phyloP scores from a whole-genome alignment of 1,140 invertebrate species.

The Cydia amplana region DNA sequence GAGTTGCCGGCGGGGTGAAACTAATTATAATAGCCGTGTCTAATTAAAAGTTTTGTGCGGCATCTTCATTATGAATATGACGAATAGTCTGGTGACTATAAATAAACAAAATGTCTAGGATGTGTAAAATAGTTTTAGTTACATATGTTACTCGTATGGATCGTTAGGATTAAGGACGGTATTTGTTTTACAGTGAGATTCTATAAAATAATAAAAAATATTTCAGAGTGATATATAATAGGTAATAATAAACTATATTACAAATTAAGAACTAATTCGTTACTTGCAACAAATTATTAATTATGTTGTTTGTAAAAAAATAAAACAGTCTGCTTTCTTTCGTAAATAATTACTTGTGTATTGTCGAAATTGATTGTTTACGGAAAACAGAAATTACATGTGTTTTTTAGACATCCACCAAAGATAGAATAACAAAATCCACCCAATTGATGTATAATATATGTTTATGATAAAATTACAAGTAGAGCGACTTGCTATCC shows the following conservation, averaged over 20 bases:
- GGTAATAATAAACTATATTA: no score
- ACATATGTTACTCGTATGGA: neutral
- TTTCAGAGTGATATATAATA: no score
- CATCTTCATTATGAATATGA: neutral
- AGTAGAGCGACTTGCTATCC: neutral
- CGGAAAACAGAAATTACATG: no score
- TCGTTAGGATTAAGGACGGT: neutral
- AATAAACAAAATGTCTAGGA: neutral
- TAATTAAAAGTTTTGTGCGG: conserved; percentile 14
- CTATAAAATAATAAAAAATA: no score
- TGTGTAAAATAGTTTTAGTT: neutral
- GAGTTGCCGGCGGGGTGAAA: neutral
- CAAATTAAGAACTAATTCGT: no score
- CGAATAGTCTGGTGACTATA: neutral
- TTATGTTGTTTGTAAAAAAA: no score
- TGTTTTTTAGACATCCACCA: neutral
- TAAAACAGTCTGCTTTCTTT: no score
- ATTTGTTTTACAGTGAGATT: no score
- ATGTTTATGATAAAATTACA: neutral
- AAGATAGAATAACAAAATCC: neutral
- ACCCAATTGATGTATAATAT: neutral
- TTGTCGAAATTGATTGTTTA: no score
- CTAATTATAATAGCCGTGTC: conserved; percentile 20
- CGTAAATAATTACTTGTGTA: no score
- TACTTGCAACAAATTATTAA: no score